Evolutionary conservation across 2,888 invertebrate species (phyloP), one percentile per base, ranked within the genome.

Genomic region (Tetheella fluctuosa): DNA sequence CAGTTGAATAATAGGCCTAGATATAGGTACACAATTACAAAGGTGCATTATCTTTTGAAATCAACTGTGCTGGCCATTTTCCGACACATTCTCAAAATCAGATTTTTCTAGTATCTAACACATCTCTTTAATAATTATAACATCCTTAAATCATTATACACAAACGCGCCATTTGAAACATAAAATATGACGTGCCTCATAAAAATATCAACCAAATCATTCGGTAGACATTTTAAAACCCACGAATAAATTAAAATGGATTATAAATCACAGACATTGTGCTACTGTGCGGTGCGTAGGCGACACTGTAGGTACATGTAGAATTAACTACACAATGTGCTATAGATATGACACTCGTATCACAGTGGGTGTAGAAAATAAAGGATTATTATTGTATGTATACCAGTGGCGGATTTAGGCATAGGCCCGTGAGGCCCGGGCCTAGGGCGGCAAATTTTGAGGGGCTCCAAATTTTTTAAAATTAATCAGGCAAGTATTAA

Each of bases 171-270:
- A 60, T 57, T 53, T 58, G 15, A 48, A 55, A 54, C 42, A 59
- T 63, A 64, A 61, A 48, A 69, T 53, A 69, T 65, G 70, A 71
- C 66, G 65, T 57, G 30, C 58, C 69, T 69, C 79, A 76, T 88
- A 84, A 86, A 87, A 80, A 72, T 76, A 79, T 86, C 84, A 82
- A 70, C 77, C 63, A 59, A 73, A 77, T 70, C 76, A 64, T 81
- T 84, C 76, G 71, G 65, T 65, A 63, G 70, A 65, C 64, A 54
- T 63, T 65, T 59, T 64, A 64, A 61, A 64, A 63, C 67, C 67
- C 63, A 63, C 61, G 62, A 64, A 59, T 76, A 80, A 80, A 83
- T 81, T 76, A 78, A 76, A 80, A 77, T 75, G 74, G 69, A 69
- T 68, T 73, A 74, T 80, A 83, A 82, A 84, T 81, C 81, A 75